phyloP scores from a whole-genome alignment of 2,888 invertebrate genomes.

The Dioctria linearis region DNA sequence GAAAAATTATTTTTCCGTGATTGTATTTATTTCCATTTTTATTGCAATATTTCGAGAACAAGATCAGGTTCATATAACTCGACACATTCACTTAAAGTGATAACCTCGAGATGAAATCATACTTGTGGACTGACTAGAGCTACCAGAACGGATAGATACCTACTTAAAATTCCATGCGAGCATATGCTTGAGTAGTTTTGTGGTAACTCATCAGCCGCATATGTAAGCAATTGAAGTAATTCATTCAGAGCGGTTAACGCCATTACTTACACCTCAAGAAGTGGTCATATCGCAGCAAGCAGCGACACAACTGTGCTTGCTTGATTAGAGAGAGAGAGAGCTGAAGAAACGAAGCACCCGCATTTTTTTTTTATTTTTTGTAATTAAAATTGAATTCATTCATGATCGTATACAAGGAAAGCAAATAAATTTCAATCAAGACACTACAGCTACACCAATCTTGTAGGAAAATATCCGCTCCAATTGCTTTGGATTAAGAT shows the following conservation, averaged over 20 bases:
- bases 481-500: too few species aligned
- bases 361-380: not conserved
- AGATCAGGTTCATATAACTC: not conserved
- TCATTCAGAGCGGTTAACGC: conserved; percentile 12
- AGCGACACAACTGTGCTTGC: too few species aligned
- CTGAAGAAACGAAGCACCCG: too few species aligned
- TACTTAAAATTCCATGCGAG: too few species aligned
- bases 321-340: too few species aligned
- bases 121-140: not conserved
- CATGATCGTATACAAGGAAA: not conserved
- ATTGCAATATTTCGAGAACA: too few species aligned
- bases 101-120: conserved; percentile 1
- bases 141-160: too few species aligned
- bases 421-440: conserved; percentile 38
- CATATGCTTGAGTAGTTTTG: too few species aligned
- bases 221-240: conserved; percentile 32
- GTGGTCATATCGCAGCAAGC: not conserved
- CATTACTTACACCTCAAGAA: conserved; percentile 21
- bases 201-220: conserved; percentile 19
- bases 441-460: too few species aligned
- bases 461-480: too few species aligned
- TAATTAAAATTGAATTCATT: conserved; percentile 34
- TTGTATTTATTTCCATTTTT: too few species aligned
- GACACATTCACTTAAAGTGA: not conserved
- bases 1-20: too few species aligned